Conservation (phyloP, 2,113 vertebrate species). For the Phoenicopterus ruber region DNA sequence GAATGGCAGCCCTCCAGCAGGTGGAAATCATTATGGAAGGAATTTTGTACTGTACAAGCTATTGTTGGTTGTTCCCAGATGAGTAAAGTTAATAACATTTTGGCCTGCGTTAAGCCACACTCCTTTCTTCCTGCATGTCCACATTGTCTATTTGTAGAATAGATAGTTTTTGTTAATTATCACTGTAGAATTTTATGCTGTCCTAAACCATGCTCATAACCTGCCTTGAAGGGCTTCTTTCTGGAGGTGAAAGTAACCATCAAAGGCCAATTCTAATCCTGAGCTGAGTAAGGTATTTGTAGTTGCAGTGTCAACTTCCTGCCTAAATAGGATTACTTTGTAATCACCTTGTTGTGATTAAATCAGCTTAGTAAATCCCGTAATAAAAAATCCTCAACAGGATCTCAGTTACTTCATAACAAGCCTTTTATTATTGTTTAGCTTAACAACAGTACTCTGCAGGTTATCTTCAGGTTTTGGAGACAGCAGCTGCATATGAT, state of each 20-base stretch:
- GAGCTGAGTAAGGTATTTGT: background rate
- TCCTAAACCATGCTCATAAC: background rate
- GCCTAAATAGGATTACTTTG: background rate
- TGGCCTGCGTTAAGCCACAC: background rate
- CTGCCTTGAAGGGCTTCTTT: background rate
- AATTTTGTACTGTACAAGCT: background rate
- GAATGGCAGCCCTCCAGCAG: background rate
- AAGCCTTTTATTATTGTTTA: background rate
- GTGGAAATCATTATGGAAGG: slow-evolving; percentile 34
- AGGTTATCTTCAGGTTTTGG: background rate
- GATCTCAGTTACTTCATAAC: background rate
- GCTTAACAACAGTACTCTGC: background rate
- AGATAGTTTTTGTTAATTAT: background rate
- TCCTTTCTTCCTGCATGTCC: background rate
- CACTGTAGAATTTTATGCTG: background rate
- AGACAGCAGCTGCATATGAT: background rate
- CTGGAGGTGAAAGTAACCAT: background rate
- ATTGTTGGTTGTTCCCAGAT: background rate
- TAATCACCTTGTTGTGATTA: slow-evolving; percentile 14
- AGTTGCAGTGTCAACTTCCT: background rate
- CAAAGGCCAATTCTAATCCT: background rate
- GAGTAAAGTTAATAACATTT: background rate
- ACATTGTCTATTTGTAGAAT: background rate
- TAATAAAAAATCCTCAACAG: background rate
- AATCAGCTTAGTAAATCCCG: slow-evolving; percentile 3